A percentile compares a stretch with the other conserved stretches of the same genome.
phyloP scores from a whole-genome alignment of 1,140 invertebrate genomes.

The Drosophila pruinosa region DNA sequence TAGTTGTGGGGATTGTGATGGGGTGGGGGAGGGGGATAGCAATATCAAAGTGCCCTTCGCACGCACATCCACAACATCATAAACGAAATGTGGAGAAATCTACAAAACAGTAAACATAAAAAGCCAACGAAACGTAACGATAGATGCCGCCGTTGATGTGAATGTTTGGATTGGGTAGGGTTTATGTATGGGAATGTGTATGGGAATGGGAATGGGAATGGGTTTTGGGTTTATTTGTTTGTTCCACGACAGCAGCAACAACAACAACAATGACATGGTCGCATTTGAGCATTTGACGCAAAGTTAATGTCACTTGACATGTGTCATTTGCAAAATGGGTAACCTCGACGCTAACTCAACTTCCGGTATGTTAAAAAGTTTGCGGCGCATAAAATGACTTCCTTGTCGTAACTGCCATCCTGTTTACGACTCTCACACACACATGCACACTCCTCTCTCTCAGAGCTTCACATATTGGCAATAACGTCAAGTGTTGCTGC shows the following conservation, averaged over 20 bases:
- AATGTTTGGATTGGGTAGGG: not conserved
- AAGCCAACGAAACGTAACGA: slow-evolving; percentile 79
- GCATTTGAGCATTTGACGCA: slow-evolving; percentile 70
- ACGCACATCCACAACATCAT: slow-evolving; percentile 47
- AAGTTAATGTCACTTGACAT: slow-evolving; percentile 82
- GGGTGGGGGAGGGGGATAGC: not conserved
- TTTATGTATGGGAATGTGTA: not conserved
- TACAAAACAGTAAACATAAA: slow-evolving; percentile 75
- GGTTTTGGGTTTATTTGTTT: slow-evolving; percentile 66
- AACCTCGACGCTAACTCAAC: slow-evolving; percentile 77
- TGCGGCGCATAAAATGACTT: slow-evolving; percentile 81
- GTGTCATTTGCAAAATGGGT: slow-evolving; percentile 80
- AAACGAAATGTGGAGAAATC: slow-evolving; percentile 63
- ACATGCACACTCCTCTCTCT: slow-evolving; percentile 13
- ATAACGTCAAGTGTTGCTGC: slow-evolving; percentile 78
- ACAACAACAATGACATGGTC: slow-evolving; percentile 26
- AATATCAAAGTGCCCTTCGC: slow-evolving; percentile 44
- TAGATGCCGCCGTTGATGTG: slow-evolving; percentile 55
- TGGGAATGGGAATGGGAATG: not conserved
- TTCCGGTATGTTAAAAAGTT: slow-evolving; percentile 81
- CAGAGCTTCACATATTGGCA: slow-evolving; percentile 65
- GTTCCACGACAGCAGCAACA: slow-evolving; percentile 62
- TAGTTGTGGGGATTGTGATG: not conserved
- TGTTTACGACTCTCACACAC: slow-evolving; percentile 63
- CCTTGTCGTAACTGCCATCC: slow-evolving; percentile 76